Conservation (phyloP, 1,140 invertebrate species). For the Drosophila lacteicornis region DNA sequence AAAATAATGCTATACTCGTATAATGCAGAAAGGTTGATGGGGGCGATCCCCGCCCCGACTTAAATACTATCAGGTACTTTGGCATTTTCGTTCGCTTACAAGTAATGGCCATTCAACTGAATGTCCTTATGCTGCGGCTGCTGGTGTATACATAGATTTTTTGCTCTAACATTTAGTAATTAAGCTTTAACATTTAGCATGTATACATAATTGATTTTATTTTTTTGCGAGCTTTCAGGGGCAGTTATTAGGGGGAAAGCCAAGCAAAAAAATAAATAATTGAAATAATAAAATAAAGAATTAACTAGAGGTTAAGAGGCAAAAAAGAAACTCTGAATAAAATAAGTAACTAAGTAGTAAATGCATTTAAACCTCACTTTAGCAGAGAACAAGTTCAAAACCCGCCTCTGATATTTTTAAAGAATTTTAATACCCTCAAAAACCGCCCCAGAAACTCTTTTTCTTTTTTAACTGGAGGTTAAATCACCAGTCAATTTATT, state of each 20-base stretch:
- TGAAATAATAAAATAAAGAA: too few species aligned
- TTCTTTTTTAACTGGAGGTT: constrained; percentile 5
- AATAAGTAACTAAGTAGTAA: not conserved
- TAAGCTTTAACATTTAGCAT: constrained; percentile 20
- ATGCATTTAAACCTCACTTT: not conserved
- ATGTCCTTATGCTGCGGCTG: constrained; percentile 11
- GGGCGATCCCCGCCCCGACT: constrained; percentile 26
- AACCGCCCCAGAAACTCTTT: not conserved
- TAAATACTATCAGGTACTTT: constrained; percentile 84
- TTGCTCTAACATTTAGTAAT: constrained; percentile 30
- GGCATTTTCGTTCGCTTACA: constrained; percentile 67
- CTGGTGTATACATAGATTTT: constrained; percentile 27
- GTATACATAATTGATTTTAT: constrained; percentile 37
- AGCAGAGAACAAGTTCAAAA: constrained; percentile 14
- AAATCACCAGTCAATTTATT: constrained; percentile 13
- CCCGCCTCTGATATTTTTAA: not conserved
- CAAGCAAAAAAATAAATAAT: too few species aligned
- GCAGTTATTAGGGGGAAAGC: not conserved
- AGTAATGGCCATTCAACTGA: constrained; percentile 25
- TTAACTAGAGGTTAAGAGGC: too few species aligned
- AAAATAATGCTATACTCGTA: constrained; percentile 13
- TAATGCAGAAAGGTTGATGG: constrained; percentile 29
- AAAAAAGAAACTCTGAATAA: too few species aligned
- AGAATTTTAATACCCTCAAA: too few species aligned
- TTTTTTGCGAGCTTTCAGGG: not conserved